Conservation (phyloP, 1,140 invertebrate genomes). For the Copidosoma floridanum region DNA sequence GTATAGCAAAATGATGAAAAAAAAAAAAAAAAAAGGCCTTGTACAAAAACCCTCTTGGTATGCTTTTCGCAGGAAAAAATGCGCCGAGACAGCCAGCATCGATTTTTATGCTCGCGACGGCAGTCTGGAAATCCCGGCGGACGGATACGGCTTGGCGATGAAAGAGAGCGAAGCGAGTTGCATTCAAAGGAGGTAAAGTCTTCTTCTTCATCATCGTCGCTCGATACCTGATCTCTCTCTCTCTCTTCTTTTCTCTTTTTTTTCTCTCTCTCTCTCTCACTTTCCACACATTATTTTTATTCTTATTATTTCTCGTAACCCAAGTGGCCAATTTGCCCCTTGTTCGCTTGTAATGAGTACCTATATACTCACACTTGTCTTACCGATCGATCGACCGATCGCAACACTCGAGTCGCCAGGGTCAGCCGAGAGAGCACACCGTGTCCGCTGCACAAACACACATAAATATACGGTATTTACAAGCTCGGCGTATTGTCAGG, state of each 20-base stretch:
- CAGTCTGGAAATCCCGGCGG: background rate
- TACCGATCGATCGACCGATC: too few relatives aligned
- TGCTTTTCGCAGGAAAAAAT: conserved; percentile 6
- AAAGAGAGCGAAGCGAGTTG: background rate
- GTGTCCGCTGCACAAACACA: too few relatives aligned
- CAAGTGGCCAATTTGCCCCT: too few relatives aligned
- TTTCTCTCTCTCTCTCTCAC: background rate
- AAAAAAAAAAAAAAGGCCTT: too few relatives aligned
- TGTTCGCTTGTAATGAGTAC: too few relatives aligned
- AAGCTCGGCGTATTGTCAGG: too few relatives aligned
- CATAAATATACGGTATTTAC: too few relatives aligned
- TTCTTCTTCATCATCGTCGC: background rate
- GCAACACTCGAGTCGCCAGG: too few relatives aligned
- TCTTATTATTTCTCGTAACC: background rate
- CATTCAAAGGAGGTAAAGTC: conserved; percentile 5
- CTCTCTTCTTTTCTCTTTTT: background rate
- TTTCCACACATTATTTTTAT: background rate
- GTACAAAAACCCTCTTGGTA: too few relatives aligned
- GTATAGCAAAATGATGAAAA: too few relatives aligned
- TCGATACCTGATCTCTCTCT: background rate
- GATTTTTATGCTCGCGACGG: conserved; percentile 2
- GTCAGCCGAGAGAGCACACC: too few relatives aligned
- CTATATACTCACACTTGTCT: too few relatives aligned
- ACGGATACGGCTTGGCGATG: background rate
- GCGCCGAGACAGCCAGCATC: background rate